A percentile compares a stretch with the other conserved stretches of the same genome.
Conservation (phyloP, 2,113 vertebrate species). For the Oplegnathus fasciatus region DNA sequence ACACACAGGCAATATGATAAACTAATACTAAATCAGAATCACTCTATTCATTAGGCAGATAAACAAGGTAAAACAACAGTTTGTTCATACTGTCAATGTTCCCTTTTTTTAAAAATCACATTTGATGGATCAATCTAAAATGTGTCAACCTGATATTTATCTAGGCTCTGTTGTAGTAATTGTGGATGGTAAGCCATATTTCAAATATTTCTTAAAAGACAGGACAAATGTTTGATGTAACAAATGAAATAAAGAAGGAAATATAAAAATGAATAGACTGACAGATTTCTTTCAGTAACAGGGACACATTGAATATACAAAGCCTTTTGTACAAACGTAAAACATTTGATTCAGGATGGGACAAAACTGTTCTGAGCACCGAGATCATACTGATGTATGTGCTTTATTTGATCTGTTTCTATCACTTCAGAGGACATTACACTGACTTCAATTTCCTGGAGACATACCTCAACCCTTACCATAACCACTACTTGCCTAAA, state of each 20-base stretch:
- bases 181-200: neutral
- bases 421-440: too few relatives aligned
- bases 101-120: neutral
- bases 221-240: neutral
- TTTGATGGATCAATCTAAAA: slow-evolving; percentile 22
- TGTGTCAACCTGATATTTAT: neutral
- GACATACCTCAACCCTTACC: too few relatives aligned
- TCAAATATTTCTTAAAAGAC: neutral
- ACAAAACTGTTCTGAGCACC: neutral
- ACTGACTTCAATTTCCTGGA: too few relatives aligned
- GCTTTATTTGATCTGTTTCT: neutral
- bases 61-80: neutral
- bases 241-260: neutral
- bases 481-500: too few relatives aligned
- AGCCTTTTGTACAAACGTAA: neutral
- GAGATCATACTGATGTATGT: slow-evolving; percentile 4
- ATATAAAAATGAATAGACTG: neutral
- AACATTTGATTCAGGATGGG: too few relatives aligned
- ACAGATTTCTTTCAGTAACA: neutral
- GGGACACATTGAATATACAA: neutral
- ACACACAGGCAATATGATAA: neutral
- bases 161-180: neutral
- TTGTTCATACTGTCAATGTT: neutral
- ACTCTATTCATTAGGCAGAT: slow-evolving; percentile 6
- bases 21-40: neutral